Conservation (phyloP, 2,888 invertebrate genomes). For the Harmothoe impar region DNA sequence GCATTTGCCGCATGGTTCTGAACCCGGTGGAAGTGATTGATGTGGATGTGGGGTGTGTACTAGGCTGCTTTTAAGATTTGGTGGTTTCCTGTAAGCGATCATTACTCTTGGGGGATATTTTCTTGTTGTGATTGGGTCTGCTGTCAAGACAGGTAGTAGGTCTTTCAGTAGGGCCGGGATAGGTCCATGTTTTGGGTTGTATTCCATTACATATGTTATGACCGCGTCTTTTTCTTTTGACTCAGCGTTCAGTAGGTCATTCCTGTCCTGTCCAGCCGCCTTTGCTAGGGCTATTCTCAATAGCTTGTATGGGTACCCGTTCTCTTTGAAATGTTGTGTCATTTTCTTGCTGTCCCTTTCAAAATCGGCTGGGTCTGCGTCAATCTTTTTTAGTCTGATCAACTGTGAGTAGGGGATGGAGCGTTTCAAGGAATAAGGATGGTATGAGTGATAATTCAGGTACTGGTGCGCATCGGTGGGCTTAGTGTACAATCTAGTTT, state of each 20-base stretch:
- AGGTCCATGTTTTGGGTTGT: not conserved
- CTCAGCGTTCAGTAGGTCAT: not conserved
- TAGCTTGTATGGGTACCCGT: not conserved
- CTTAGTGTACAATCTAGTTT: not conserved
- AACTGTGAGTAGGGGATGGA: not conserved
- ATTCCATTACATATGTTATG: not conserved
- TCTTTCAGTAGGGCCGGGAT: not conserved
- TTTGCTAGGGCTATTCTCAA: not conserved
- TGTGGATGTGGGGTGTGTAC: not conserved
- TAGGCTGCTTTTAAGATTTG: not conserved
- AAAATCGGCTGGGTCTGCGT: not conserved
- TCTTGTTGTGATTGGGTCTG: not conserved
- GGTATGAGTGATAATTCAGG: not conserved
- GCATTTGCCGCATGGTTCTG: not conserved
- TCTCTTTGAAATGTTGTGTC: not conserved
- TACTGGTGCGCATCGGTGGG: not conserved
- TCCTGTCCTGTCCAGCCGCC: not conserved
- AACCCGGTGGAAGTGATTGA: not conserved
- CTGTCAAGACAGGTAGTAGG: not conserved
- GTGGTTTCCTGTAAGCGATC: not conserved
- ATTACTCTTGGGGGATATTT: not conserved
- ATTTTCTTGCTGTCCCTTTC: not conserved
- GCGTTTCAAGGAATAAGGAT: not conserved
- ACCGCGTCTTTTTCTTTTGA: not conserved
- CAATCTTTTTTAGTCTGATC: not conserved